Evolutionary conservation across 2,888 invertebrate species (phyloP), one percentile per base, ranked within the genome.

Genomic region (Diabrotica balteata): DNA sequence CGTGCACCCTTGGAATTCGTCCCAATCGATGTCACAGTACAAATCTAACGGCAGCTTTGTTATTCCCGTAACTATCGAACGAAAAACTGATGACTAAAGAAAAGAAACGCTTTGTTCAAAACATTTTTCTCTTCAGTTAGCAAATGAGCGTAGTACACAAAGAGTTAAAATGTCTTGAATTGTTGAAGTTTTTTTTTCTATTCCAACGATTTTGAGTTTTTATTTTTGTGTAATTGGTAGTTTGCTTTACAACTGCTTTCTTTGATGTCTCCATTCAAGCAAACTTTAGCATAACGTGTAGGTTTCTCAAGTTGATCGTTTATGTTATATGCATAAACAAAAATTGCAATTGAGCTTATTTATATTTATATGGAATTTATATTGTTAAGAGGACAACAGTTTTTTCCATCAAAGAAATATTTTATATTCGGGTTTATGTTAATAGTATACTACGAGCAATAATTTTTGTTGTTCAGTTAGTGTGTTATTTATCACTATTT

Each of bases 81-180:
- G 54, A 32, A 62, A 57, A 44, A 63, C 43, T 63, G 45, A 55
- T 63, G 57, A 63, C 49, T 63, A 49, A 63, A 63, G 63, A 50
- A 63, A 63, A 45, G 63, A 49, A 57, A 49, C 17, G 43, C 57
- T 63, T 63, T 57, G 57, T 63, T 45, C 10, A 11, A 44, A 54
- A 63, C 55, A 49, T 7, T 55, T 62, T 63, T 50, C 55, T 47
- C 63, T n/a, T 46, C 47, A 57, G 17, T 60, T 42, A 51, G 44
- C 57, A 63, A 55, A 55, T 57, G 55, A 63, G 49, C 57, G 44
- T 50, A 6, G 47, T 44, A 63, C 17, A 63, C 44, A 49, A 52
- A 52, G 43, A 63, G 55, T 50, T 49, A 22, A 57, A 43, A 43
- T 47, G 47, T 54, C 47, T 17, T 11, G 47, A 62, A 47, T 62